Percentiles rank a stretch among this genome's conserved stretches.
These are phyloP conservation scores for Octopus sinensis DNA, from an alignment of 1,140 invertebrate genomes.

Conservation along the genomic window DNA sequence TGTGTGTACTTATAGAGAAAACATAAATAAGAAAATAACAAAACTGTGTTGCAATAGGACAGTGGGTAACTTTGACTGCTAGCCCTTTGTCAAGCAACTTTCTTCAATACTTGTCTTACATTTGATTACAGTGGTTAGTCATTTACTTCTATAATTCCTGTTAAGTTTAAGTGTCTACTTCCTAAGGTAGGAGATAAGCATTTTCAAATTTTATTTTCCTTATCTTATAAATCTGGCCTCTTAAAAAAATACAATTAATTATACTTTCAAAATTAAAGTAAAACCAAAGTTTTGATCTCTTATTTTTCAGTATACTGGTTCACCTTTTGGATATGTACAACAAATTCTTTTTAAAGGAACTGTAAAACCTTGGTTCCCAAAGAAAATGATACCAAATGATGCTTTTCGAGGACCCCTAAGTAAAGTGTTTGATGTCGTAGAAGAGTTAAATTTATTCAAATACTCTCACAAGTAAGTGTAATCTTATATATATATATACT, in stretches of 20 bases:
- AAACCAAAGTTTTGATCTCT: background rate
- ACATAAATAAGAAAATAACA: no score
- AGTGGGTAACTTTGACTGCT: no score
- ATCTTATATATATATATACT: background rate
- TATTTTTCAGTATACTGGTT: constrained; percentile 55
- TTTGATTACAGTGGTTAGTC: no score
- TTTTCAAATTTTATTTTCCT: constrained; percentile 2
- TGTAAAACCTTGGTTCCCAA: constrained; percentile 80
- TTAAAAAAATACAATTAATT: background rate
- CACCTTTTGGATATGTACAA: constrained; percentile 74
- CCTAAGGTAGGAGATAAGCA: background rate
- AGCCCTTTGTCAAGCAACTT: no score
- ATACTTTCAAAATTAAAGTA: background rate
- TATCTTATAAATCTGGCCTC: background rate
- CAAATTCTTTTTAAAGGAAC: constrained; percentile 65
- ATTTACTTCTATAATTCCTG: background rate
- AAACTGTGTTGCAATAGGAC: no score
- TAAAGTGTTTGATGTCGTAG: constrained; percentile 81
- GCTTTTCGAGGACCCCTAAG: constrained; percentile 79
- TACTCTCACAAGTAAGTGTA: constrained; percentile 69
- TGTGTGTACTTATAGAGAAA: no score
- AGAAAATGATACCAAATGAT: constrained; percentile 74
- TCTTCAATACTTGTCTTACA: no score
- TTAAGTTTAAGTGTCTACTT: background rate
- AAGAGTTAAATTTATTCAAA: constrained; percentile 81